Evolutionary conservation across 1,140 invertebrate genomes (phyloP).

Genomic region (Gonatopus flavifemur): DNA sequence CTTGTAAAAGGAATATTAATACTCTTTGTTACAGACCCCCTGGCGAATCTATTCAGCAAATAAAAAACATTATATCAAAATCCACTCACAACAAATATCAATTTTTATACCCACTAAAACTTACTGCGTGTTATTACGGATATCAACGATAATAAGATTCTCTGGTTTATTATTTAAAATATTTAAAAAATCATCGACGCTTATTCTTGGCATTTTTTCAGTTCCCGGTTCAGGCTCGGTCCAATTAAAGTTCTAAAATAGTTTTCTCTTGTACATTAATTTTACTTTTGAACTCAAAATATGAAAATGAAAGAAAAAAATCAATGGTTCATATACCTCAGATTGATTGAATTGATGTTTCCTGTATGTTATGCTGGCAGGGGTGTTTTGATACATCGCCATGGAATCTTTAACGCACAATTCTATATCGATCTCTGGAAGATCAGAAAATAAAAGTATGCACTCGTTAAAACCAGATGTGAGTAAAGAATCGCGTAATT

Average conservation of each 20-base stretch:
- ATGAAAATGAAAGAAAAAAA: slow-evolving; percentile 8
- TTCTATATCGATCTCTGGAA: slow-evolving; percentile 97
- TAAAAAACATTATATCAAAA: slow-evolving; percentile 11
- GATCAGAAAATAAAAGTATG: slow-evolving; percentile 94
- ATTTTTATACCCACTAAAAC: slow-evolving; percentile 16
- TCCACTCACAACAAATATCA: background rate
- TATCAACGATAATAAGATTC: slow-evolving; percentile 76
- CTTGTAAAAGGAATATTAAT: slow-evolving; percentile 84
- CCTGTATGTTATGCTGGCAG: slow-evolving; percentile 83
- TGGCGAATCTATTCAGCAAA: slow-evolving; percentile 65
- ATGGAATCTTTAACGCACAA: slow-evolving; percentile 88
- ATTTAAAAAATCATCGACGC: slow-evolving; percentile 79
- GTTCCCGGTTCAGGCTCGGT: slow-evolving; percentile 48
- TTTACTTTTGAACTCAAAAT: slow-evolving; percentile 15
- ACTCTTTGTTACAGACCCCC: slow-evolving; percentile 75
- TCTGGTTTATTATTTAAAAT: slow-evolving; percentile 67
- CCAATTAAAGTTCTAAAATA: slow-evolving; percentile 70
- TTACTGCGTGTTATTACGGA: slow-evolving; percentile 73
- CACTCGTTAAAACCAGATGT: slow-evolving; percentile 96
- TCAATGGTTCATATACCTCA: slow-evolving; percentile 27
- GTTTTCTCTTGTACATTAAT: slow-evolving; percentile 17
- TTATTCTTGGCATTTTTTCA: slow-evolving; percentile 72
- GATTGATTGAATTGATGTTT: slow-evolving; percentile 67
- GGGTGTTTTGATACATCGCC: slow-evolving; percentile 82
- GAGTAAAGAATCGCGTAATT: slow-evolving; percentile 81